These are phyloP conservation scores for Argyra leucocephala DNA, from an alignment of 2,888 invertebrate genomes.

Conservation along the genomic window DNA sequence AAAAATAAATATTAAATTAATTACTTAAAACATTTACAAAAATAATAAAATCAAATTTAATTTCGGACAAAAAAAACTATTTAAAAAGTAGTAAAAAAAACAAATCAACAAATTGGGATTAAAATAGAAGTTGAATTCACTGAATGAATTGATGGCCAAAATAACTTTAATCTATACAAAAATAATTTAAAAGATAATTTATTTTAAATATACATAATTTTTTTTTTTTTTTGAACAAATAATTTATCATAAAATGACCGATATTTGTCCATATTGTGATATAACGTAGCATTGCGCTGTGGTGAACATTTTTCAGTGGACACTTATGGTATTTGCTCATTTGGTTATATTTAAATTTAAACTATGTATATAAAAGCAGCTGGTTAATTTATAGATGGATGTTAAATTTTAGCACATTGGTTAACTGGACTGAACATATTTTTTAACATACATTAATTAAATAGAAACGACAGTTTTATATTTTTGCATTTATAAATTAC, in stretches of 20 bases:
- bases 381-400: slow-evolving; percentile 8
- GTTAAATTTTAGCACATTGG: slow-evolving; percentile 10
- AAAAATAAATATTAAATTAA: too few relatives aligned
- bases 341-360: not conserved
- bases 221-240: not conserved
- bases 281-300: not conserved
- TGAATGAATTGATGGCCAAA: too few relatives aligned
- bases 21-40: too few relatives aligned
- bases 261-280: not conserved
- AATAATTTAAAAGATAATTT: too few relatives aligned
- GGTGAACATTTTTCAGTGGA: not conserved
- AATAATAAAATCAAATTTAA: too few relatives aligned
- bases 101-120: too few relatives aligned
- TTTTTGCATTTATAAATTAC: slow-evolving; percentile 3
- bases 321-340: slow-evolving; percentile 3
- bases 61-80: too few relatives aligned
- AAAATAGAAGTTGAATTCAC: too few relatives aligned
- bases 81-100: too few relatives aligned
- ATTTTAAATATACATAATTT: too few relatives aligned
- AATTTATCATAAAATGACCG: not conserved
- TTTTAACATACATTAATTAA: slow-evolving; percentile 7
- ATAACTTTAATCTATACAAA: too few relatives aligned
- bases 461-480: not conserved
- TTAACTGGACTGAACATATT: slow-evolving; percentile 7
- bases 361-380: not conserved